Base-by-base conservation (phyloP, 2,888 invertebrate genomes). In the Caenorhabditis sp. region DNA sequence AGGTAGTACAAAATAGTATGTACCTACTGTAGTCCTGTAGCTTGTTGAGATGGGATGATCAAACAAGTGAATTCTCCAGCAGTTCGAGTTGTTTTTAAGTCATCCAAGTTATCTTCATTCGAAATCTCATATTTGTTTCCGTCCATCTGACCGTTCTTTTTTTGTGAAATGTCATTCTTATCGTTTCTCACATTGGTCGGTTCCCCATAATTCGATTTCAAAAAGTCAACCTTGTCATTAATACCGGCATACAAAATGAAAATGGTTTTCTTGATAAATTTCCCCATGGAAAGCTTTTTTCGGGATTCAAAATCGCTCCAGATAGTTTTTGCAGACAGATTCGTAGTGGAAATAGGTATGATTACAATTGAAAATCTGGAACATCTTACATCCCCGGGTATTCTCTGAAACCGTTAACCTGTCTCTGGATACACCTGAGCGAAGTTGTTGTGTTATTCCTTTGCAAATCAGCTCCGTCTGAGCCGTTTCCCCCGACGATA, bases 21-120 rank as follows among this genome's bases (percentile, higher is more conserved):
- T n/a, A n/a, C n/a, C n/a, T n/a, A n/a, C n/a, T n/a, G n/a, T n/a
- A n/a, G n/a, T n/a, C n/a, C n/a, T n/a, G n/a, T n/a, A n/a, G n/a
- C n/a, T n/a, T n/a, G n/a, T 55, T 44, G 55, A 68, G 28, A 68
- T 69, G 32, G 32, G 9, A 32, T 32, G 32, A 32, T 4, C 5
- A 32, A 6, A 32, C 32, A 32, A 32, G 32, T 6, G 9, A 32
- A 32, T 4, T 32, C 5, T 32, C 32, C 32, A 9, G 32, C 32
- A 32, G 32, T 32, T 9, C 32, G 32, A 32, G 32, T 32, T 32
- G 32, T 32, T 4, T 32, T 4, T 9, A 32, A n/a, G n/a, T n/a
- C n/a, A n/a, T n/a, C n/a, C n/a, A n/a, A n/a, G n/a, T n/a, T 32
- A 9, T 32, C 32, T 32, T 32, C 32, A 32, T 32, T 9, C 9